phyloP scores from a whole-genome alignment of 1,140 invertebrate species.

The Drosophila pseudoobscura region DNA sequence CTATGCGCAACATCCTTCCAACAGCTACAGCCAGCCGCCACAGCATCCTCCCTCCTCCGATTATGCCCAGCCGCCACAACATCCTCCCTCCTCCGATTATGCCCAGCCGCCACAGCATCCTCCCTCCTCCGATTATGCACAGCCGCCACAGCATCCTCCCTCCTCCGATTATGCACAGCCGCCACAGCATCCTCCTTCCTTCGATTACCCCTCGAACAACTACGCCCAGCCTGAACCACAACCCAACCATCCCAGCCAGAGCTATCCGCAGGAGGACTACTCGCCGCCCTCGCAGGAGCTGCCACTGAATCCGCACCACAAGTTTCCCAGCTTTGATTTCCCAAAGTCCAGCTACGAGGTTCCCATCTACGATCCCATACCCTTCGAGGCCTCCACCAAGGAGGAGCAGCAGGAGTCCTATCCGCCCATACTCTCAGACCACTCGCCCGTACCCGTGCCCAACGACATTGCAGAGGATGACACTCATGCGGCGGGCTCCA shows the following conservation, averaged over 20 bases:
- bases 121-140: constrained; percentile 7
- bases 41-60: constrained; percentile 1
- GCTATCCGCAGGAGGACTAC: constrained; percentile 64
- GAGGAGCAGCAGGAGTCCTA: constrained; percentile 73
- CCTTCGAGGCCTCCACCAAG: constrained; percentile 68
- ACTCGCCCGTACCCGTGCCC: constrained; percentile 6
- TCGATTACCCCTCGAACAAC: background rate
- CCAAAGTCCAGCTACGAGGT: constrained; percentile 82
- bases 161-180: constrained; percentile 19
- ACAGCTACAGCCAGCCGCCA: constrained; percentile 2
- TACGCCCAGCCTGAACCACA: constrained; percentile 27
- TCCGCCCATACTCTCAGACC: constrained; percentile 55
- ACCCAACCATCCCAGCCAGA: constrained; percentile 24
- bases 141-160: constrained; percentile 18
- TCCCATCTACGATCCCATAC: constrained; percentile 79
- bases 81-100: constrained; percentile 3
- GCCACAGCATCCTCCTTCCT: constrained; percentile 12
- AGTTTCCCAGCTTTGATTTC: constrained; percentile 73
- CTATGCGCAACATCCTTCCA: constrained; percentile 11
- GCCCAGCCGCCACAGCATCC: constrained; percentile 19
- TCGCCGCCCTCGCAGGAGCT: constrained; percentile 61
- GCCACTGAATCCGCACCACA: constrained; percentile 68
- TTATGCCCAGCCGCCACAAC: constrained; percentile 1
- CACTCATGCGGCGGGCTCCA: constrained; percentile 56
- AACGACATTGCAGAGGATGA: constrained; percentile 45